Conservation (phyloP, 1,140 invertebrate genomes). For the Drosophila lowei region DNA sequence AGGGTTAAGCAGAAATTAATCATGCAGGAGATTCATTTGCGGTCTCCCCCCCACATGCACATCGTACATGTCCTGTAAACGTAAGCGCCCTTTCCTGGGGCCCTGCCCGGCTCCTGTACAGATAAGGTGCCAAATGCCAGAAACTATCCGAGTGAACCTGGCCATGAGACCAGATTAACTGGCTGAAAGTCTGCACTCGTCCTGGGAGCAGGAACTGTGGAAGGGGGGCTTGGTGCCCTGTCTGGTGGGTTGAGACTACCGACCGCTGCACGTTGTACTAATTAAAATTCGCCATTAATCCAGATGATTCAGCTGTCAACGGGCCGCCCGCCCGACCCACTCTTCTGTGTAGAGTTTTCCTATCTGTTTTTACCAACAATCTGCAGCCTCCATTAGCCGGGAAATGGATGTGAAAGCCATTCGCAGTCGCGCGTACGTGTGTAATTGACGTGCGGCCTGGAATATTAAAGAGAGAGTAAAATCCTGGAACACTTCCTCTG, state of each 20-base stretch:
- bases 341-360: background rate
- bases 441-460: slow-evolving; percentile 77
- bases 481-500: slow-evolving; percentile 30
- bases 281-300: slow-evolving; percentile 83
- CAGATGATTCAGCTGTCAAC: slow-evolving; percentile 81
- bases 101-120: slow-evolving; percentile 48
- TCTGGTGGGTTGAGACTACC: slow-evolving; percentile 15
- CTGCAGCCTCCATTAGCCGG: background rate
- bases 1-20: slow-evolving; percentile 62
- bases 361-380: slow-evolving; percentile 21
- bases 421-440: slow-evolving; percentile 62
- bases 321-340: slow-evolving; percentile 2
- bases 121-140: slow-evolving; percentile 75
- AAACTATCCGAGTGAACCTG: slow-evolving; percentile 50
- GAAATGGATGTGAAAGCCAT: slow-evolving; percentile 48
- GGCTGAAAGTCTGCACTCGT: slow-evolving; percentile 1
- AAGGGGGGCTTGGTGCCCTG: too few species aligned
- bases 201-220: too few species aligned
- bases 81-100: slow-evolving; percentile 38
- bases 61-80: slow-evolving; percentile 11
- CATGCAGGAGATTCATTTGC: slow-evolving; percentile 67
- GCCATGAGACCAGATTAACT: slow-evolving; percentile 65
- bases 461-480: slow-evolving; percentile 73
- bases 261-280: slow-evolving; percentile 62
- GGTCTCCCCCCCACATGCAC: background rate